A percentile compares a stretch with the other conserved stretches of the same genome.
These are phyloP conservation scores for Hippotragus niger DNA, from an alignment of 2,113 vertebrate species.

Conservation along the genomic window DNA sequence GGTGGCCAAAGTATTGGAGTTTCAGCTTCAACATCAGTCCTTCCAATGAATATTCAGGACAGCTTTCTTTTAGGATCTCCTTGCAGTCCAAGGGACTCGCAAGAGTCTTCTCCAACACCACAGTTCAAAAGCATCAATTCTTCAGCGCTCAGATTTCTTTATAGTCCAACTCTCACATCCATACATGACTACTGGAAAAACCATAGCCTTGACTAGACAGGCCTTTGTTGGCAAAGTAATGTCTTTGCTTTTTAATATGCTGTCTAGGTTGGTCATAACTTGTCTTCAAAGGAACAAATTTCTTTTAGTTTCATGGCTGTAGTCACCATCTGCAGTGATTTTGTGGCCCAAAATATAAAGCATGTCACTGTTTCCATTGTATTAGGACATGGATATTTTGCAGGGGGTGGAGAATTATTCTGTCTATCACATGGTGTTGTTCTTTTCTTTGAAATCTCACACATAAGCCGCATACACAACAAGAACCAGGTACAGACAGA, in stretches of 20 bases:
- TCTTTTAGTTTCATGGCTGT: not conserved
- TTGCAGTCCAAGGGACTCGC: not conserved
- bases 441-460: not conserved
- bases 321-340: not conserved
- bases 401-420: not conserved
- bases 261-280: not conserved
- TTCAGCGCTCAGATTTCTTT: accelerated
- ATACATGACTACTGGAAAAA: not conserved
- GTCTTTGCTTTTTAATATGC: not conserved
- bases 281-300: not conserved
- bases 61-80: not conserved
- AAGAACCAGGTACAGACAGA: not conserved
- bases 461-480: not conserved
- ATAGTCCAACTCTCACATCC: not conserved
- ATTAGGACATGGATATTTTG: not conserved
- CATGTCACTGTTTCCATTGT: not conserved
- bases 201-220: not conserved
- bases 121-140: not conserved
- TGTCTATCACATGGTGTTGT: not conserved
- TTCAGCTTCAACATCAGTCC: not conserved
- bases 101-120: not conserved
- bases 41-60: not conserved
- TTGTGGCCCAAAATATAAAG: not conserved
- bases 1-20: not conserved
- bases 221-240: not conserved